phyloP scores from a whole-genome alignment of 92 coral and sea anemone species.

The Nematostella vectensis region DNA sequence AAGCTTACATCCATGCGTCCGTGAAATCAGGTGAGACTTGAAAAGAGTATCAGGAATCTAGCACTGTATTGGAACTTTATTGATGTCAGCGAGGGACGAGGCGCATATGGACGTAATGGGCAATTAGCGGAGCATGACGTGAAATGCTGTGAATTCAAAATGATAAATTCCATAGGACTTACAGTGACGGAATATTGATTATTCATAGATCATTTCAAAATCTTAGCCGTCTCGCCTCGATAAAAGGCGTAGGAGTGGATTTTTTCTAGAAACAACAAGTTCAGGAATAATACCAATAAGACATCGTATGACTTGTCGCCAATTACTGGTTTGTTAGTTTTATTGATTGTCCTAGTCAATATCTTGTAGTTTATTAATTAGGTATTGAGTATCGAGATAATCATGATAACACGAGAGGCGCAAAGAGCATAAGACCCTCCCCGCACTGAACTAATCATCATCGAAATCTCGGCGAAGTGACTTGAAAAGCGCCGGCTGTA shows the following conservation, averaged over 20 bases:
- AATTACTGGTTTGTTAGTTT: not conserved
- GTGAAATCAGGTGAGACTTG: constrained; percentile 62
- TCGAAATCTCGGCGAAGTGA: not conserved
- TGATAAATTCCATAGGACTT: too few relatives aligned
- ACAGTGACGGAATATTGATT: too few relatives aligned
- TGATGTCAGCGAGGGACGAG: too few relatives aligned
- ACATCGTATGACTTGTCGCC: not conserved
- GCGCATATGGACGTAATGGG: too few relatives aligned
- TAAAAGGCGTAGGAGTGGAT: too few relatives aligned
- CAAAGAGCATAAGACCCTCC: constrained; percentile 4
- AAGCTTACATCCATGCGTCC: constrained; percentile 65
- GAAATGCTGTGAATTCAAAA: too few relatives aligned
- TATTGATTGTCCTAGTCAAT: not conserved
- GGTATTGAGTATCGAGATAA: not conserved
- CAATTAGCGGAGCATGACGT: too few relatives aligned
- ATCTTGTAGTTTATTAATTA: not conserved
- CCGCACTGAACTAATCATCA: not conserved
- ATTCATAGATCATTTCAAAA: too few relatives aligned
- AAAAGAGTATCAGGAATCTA: not conserved
- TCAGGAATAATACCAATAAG: too few relatives aligned
- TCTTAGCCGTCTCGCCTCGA: too few relatives aligned
- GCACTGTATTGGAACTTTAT: not conserved
- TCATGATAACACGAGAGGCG: not conserved
- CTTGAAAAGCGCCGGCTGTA: not conserved
- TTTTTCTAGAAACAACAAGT: too few relatives aligned